Base-by-base conservation (phyloP, 1,140 invertebrate genomes). In the Hyposmocoma kahamanoa region DNA sequence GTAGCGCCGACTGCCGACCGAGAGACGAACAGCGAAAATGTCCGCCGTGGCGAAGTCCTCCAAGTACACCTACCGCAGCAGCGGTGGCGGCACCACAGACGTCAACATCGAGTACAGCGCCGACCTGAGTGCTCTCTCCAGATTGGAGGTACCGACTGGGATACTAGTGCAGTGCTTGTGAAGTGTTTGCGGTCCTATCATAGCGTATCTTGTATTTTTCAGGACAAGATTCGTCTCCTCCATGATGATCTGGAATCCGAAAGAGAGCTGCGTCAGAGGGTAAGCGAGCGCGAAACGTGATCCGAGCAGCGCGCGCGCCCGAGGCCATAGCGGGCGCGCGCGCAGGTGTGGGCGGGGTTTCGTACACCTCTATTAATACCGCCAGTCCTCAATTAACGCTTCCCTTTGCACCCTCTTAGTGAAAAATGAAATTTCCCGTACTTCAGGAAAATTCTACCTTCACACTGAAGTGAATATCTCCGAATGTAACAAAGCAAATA, bases 191-290 rank as follows among this genome's bases (percentile, higher is more conserved):
- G 74, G 77, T 77, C 56, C 67, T 69, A 76, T 79, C 60, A 77
- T 83, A 77, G 65, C 72, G 53, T 76, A 71, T 79, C 43, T 82
- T 81, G 66, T 82, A 78, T 82, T 84, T 84, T 96, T 82, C 91
- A 98, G 96, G 97, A 98, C 89, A 98, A 98, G 91, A 96, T 98
- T 87, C 95, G 97, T 87, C 94, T 98, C 75, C 90, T 98, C 72
- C 95, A 97, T 77, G 97, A 98, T 91, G 97, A 98, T 90, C 90
- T 98, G 89, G 97, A 98, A 91, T 92, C 92, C 85, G 97, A 98
- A 91, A 94, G 97, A 86, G 97, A 98, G 90, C 90, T 98, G 83
- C 93, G 97, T 88, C 94, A 97, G 90, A 95, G 97, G 91, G 97
- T 98, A 90, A 96, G 94, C 47, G 63, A 52, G 52, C 60, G 64